phyloP scores from a whole-genome alignment of 2,113 vertebrate species.

The Jaculus jaculus region DNA sequence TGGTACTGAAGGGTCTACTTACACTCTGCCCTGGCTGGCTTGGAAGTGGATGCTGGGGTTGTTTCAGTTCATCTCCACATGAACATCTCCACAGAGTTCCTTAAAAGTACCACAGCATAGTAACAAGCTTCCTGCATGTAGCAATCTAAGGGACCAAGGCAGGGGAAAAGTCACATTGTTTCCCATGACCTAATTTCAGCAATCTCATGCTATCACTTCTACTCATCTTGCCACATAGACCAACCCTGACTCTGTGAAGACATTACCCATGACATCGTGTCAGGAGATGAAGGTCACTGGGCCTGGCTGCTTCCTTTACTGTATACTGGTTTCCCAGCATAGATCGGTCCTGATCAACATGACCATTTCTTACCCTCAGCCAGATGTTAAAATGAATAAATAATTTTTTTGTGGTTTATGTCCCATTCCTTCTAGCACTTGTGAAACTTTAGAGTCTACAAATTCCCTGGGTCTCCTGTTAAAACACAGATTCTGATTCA shows the following conservation, averaged over 20 bases:
- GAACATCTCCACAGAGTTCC: neutral
- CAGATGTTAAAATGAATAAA: neutral
- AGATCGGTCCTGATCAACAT: neutral
- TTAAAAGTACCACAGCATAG: neutral
- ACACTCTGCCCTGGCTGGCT: neutral
- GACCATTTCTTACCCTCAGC: neutral
- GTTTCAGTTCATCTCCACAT: neutral
- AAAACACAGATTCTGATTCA: neutral
- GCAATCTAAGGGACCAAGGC: neutral
- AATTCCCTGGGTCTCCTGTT: neutral
- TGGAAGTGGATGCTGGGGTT: neutral
- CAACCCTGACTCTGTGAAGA: neutral
- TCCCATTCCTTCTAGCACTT: neutral
- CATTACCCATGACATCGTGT: accelerated
- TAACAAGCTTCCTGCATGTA: neutral
- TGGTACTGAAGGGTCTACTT: neutral
- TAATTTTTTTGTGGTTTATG: neutral
- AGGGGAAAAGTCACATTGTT: neutral
- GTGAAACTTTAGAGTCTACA: neutral
- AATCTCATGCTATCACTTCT: neutral
- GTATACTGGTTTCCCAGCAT: neutral
- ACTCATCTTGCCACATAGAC: neutral
- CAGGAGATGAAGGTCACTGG: neutral
- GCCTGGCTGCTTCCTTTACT: neutral
- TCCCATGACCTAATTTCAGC: neutral